Percentiles rank a stretch among this genome's conserved stretches.
phyloP scores from a whole-genome alignment of 2,888 invertebrate genomes.

The Carcina quercana region DNA sequence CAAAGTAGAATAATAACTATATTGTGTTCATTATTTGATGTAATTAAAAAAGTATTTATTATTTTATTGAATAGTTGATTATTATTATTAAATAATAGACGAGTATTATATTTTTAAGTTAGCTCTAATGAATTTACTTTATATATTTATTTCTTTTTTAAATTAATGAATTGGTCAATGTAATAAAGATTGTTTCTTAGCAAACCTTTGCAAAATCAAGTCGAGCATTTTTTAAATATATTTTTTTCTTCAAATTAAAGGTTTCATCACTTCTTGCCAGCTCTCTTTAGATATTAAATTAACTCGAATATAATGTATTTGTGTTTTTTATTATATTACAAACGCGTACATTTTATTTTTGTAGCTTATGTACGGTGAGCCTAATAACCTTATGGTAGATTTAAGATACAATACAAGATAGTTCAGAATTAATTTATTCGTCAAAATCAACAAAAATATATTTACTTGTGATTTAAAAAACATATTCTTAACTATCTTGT shows the following conservation, averaged over 20 bases:
- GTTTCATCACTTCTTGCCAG: background rate
- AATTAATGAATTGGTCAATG: background rate
- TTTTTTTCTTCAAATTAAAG: background rate
- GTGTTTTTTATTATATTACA: too few relatives aligned
- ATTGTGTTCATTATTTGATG: conserved; percentile 11
- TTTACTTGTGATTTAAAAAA: background rate
- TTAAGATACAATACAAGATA: background rate
- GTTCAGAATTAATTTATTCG: background rate
- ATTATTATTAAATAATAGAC: conserved; percentile 7
- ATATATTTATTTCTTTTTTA: conserved; percentile 1
- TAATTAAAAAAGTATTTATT: conserved; percentile 13
- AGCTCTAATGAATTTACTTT: conserved; percentile 1
- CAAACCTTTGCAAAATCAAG: background rate
- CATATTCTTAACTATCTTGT: background rate
- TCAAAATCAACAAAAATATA: background rate
- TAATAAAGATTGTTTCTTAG: background rate
- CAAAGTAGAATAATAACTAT: conserved; percentile 1
- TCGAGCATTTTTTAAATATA: background rate
- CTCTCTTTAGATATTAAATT: too few relatives aligned
- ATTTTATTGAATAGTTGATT: conserved; percentile 3
- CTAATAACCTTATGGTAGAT: too few relatives aligned
- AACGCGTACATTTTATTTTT: too few relatives aligned
- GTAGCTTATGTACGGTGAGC: too few relatives aligned
- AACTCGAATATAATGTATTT: too few relatives aligned
- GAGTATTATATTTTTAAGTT: conserved; percentile 6